Base-by-base conservation (phyloP, 2,797 vertebrate species). In the Steatocranus sp. region DNA sequence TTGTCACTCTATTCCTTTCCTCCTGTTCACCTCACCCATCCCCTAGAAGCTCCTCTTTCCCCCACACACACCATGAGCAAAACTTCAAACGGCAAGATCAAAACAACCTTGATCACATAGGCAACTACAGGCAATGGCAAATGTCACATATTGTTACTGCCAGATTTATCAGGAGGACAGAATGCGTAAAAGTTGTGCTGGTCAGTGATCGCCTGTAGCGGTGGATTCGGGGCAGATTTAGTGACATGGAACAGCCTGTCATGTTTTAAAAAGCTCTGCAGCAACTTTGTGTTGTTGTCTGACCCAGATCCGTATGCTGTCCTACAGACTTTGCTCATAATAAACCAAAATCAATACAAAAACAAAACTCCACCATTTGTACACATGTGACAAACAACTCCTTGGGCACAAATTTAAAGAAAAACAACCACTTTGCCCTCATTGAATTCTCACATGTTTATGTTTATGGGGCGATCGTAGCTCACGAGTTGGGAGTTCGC, bases 61-160 rank as follows among this genome's bases (percentile, higher is more conserved):
- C 75, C 38, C 84, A 41, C 32, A 23, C 66, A 11, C 70, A 34
- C 54, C 79, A 75, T 54, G 70, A 84, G 84, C 80, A 73, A 83
- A 84, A 86, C 90, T 81, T 89, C 87, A 92, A 90, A 93, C 23
- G 75, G 86, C 91, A 90, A 93, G 89, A 94, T 94, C 91, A 94
- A 92, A 92, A 91, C 90, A 91, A 78, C 84, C 87, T 91, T 93
- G 79, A 91, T 89, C 85, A 89, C 75, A 73, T 80, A 2, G 79
- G 34, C 78, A 11, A 81, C 87, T 84, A 54, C 17, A 49, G 83
- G 82, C 80, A 18, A 84, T 10, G 48, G 78, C 51, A 88, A 92
- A 92, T 88, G 91, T 92, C 90, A 91, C 77, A 76, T 79, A 15
- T 83, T 68, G 83, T 91, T 86, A 90, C 78, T 36, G 74, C 20